Base-by-base conservation (phyloP, 2,797 vertebrate genomes). In the Podargus strigoides region DNA sequence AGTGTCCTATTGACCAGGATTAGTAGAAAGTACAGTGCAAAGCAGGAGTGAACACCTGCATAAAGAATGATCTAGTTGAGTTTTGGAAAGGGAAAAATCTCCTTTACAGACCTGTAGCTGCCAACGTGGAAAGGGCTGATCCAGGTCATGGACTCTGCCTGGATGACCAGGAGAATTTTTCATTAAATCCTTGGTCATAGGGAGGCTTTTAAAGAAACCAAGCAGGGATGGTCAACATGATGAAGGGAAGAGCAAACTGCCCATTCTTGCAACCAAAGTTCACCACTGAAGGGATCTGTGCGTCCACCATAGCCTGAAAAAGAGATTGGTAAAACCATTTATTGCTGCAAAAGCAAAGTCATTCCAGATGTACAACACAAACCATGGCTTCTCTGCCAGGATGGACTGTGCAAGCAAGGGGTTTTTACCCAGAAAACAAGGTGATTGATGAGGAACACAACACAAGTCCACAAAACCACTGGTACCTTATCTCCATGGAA, bases 181-280 rank as follows among this genome's bases (percentile, higher is more conserved):
- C 47, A 69, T 23, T 12, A 37, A 56, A 64, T 10, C 28, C 15
- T 52, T 23, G 6, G 2, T 8, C 37, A 36, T 28, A 44, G 27
- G 22, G 9, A 60, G 22, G 19, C 5, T 67, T 70, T 16, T 14
- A n/a, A 52, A 63, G 28, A 79, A 60, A 9, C 12, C 12, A 24
- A 18, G 36, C 17, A 8, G 52, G n/a, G 44, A 3, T 2, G 14
- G 11, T 49, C 32, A 21, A 59, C 22, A 34, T 0, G 1, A 12
- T 0, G 2, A 73, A 23, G 21, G 42, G 16, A 19, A 21, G 49
- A 68, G 28, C 9, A n/a, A 30, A 12, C 21, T 22, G 20, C 22
- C 28, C 1, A 1, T 34, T 46, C 50, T 22, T 0, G 0, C 21
- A 21, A 4, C 4, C 2, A 0, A 17, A n/a, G 19, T 20, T 23